A percentile compares a stretch with the other conserved stretches of the same genome.
These are phyloP conservation scores for Fratercula arctica DNA, from an alignment of 2,797 vertebrate species.

Conservation along the genomic window DNA sequence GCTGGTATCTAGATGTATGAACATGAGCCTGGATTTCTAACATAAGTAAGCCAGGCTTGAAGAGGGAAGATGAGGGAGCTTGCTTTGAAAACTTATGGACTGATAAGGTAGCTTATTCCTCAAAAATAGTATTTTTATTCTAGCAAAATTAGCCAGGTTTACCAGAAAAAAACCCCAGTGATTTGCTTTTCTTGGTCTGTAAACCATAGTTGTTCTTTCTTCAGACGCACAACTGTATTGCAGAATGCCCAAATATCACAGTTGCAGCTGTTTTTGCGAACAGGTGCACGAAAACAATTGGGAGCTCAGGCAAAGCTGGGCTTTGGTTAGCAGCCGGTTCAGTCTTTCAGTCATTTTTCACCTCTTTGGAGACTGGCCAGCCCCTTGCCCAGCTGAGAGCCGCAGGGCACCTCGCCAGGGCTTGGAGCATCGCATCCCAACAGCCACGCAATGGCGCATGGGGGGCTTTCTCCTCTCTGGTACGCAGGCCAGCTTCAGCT, in stretches of 20 bases:
- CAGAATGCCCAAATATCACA: not conserved
- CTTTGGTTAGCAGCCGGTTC: not conserved
- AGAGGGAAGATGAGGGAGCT: not conserved
- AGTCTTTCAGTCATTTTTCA: constrained; percentile 24
- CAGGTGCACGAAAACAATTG: constrained; percentile 47
- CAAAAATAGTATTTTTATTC: not conserved
- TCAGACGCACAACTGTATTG: not conserved
- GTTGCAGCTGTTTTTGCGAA: constrained; percentile 57
- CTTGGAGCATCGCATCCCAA: not conserved
- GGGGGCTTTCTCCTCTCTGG: not conserved
- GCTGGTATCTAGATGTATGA: not conserved
- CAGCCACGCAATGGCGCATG: not conserved
- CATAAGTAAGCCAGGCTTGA: rapidly evolving
- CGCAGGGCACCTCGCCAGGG: not conserved
- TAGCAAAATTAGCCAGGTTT: not conserved
- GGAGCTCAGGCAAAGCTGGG: not conserved
- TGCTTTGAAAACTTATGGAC: not conserved
- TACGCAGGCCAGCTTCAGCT: not conserved
- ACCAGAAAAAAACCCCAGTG: not conserved
- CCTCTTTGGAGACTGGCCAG: not conserved
- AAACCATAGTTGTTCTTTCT: not conserved
- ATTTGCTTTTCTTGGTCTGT: not conserved
- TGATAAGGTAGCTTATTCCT: not conserved
- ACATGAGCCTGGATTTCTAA: not conserved
- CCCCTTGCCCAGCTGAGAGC: not conserved